Evolutionary conservation across 2,797 vertebrate genomes (phyloP), one percentile per base, ranked within the genome.

Genomic region (Mionectes olivaceus): DNA sequence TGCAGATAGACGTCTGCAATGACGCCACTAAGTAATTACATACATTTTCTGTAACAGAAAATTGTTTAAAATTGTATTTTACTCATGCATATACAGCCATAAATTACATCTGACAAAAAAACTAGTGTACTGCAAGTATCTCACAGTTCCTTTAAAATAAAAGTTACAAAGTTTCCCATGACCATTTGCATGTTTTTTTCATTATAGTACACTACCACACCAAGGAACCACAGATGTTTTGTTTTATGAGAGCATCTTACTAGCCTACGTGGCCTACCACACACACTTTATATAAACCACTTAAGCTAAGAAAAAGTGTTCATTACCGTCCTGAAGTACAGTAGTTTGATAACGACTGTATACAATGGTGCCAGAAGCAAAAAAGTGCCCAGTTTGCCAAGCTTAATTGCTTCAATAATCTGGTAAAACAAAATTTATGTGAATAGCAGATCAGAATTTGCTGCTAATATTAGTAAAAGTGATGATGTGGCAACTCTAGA

Each of bases 241-340:
- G 89, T 87, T 97, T 97, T 97, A 96, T 67, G 84, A 94, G 82
- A 96, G 95, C 93, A 95, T 97, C 94, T 94, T 92, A 87, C 91
- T 96, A 97, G 97, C 52, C 96, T 97, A 97, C 97, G 94, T 97
- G 97, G 97, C 97, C 95, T 96, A 97, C 94, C 89, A 94, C 94
- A 97, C 90, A 92, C 94, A 73, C 84, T 96, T 96, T 80, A 95
- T 74, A 96, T 83, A 95, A 97, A 92, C 83, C 82, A 91, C 77
- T 95, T 69, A 23, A 94, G 73, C 55, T 83, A 86, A 50, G 59
- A 50, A 95, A 50, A 90, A 73, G 55, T 79, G 80, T 61, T 90
- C 24, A 52, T 80, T 94, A 60, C 71, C 59, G 23, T 83, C 43
- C 78, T 70, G 47, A 82, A 87, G 19, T 11, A 69, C 53, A 59